Evolutionary conservation across 2,797 vertebrate genomes (phyloP).

Genomic region (Acipenser ruthenus): DNA sequence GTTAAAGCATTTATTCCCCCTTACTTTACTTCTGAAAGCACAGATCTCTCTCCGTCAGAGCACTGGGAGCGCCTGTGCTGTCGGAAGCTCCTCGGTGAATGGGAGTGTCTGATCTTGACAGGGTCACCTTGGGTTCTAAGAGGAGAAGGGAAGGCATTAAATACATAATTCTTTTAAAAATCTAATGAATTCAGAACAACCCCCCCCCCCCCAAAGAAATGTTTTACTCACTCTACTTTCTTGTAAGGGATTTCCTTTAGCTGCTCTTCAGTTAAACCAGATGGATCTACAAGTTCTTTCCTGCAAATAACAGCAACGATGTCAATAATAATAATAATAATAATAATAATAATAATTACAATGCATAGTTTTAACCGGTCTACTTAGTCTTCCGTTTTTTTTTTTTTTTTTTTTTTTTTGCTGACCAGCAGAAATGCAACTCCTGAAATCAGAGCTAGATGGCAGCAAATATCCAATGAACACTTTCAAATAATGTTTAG

Average conservation of each 20-base stretch:
- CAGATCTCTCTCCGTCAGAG: conserved; percentile 77
- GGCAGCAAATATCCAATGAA: too few species aligned
- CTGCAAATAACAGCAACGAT: conserved; percentile 31
- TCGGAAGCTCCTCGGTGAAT: conserved; percentile 75
- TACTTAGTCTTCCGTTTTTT: too few species aligned
- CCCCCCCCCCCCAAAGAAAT: conserved; percentile 1
- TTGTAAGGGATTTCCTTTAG: conserved; percentile 83
- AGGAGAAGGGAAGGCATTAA: neutral
- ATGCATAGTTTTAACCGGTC: too few species aligned
- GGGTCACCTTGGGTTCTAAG: conserved; percentile 78
- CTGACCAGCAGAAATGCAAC: too few species aligned
- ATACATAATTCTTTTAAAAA: too few species aligned
- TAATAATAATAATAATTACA: neutral
- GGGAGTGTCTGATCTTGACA: conserved; percentile 72
- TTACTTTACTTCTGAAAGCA: conserved; percentile 80
- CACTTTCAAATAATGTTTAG: too few species aligned
- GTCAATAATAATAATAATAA: neutral
- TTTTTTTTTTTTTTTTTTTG: too few species aligned
- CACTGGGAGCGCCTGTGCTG: conserved; percentile 76
- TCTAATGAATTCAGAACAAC: too few species aligned
- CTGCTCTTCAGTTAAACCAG: conserved; percentile 72
- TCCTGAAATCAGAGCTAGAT: too few species aligned
- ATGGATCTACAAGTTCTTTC: conserved; percentile 77
- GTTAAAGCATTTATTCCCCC: conserved; percentile 25
- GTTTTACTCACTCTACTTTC: conserved; percentile 72